A percentile compares a stretch with the other conserved stretches of the same genome.
Conservation (phyloP, 64 coral and sea anemone species). For the Dendronephthya gigantea region DNA sequence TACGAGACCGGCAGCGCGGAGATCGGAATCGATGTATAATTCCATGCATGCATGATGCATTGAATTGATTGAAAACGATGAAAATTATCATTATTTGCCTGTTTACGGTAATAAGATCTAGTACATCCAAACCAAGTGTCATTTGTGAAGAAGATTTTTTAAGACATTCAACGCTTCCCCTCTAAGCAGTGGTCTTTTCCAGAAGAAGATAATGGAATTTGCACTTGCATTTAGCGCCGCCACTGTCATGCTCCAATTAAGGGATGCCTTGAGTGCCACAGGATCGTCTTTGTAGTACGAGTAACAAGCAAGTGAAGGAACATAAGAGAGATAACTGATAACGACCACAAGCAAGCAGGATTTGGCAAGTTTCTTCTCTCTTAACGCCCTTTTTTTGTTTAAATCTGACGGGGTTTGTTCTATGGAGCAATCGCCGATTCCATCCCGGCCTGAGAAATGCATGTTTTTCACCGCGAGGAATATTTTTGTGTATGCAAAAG, state of each 20-base stretch:
- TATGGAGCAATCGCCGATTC: background rate
- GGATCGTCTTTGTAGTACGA: background rate
- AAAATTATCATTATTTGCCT: no score
- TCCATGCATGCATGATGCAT: no score
- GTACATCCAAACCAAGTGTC: no score
- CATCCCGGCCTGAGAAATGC: background rate
- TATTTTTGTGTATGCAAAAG: background rate
- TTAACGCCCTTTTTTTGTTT: background rate
- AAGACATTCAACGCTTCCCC: background rate
- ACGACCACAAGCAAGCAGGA: background rate
- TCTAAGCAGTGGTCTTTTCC: background rate
- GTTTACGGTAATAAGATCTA: no score
- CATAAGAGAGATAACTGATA: background rate
- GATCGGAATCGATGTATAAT: no score
- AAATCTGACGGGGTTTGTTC: background rate
- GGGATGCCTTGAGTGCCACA: background rate
- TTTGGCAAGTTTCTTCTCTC: background rate
- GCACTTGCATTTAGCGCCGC: background rate
- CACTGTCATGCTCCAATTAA: background rate
- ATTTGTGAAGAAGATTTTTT: background rate
- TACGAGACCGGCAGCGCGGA: no score
- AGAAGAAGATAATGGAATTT: background rate
- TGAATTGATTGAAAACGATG: no score
- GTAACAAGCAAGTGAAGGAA: background rate
- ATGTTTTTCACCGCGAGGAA: background rate